These are phyloP conservation scores for Drosophila quasianomalipes DNA, from an alignment of 2,888 invertebrate genomes.

Conservation along the genomic window DNA sequence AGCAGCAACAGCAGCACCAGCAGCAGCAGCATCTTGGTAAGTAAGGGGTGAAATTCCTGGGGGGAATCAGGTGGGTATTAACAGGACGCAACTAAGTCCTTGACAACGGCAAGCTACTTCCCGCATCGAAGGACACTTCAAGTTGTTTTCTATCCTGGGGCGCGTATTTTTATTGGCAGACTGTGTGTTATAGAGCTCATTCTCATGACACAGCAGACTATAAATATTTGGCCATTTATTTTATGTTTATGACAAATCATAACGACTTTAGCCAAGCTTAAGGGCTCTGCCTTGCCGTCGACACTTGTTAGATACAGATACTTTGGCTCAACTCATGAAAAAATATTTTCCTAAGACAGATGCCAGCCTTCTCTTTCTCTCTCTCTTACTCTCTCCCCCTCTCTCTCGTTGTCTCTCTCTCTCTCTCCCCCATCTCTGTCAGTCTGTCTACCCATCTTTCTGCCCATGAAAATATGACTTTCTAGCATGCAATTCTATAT, in stretches of 20 bases:
- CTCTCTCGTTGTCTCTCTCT: neutral
- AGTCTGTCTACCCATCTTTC: slow-evolving; percentile 22
- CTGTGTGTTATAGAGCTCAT: slow-evolving; percentile 22
- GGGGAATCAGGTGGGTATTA: neutral
- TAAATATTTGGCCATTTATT: slow-evolving; percentile 82
- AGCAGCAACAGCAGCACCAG: slow-evolving; percentile 73
- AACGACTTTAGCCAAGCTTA: slow-evolving; percentile 77
- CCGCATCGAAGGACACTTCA: slow-evolving; percentile 45
- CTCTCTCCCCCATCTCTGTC: neutral
- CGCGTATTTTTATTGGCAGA: slow-evolving; percentile 54
- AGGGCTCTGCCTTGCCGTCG: slow-evolving; percentile 69
- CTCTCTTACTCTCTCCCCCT: neutral
- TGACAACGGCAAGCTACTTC: slow-evolving; percentile 38
- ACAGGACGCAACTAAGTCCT: slow-evolving; percentile 5
- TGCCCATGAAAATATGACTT: slow-evolving; percentile 69
- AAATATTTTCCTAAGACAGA: slow-evolving; percentile 60
- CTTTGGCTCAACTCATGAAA: slow-evolving; percentile 55
- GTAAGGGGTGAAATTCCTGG: slow-evolving; percentile 29
- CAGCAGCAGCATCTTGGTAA: slow-evolving; percentile 74
- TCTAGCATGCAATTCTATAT: slow-evolving; percentile 60
- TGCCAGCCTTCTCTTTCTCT: slow-evolving; percentile 16
- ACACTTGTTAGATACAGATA: slow-evolving; percentile 75
- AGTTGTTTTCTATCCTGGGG: slow-evolving; percentile 47
- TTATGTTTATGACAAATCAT: slow-evolving; percentile 81
- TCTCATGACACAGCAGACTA: slow-evolving; percentile 66